phyloP scores from a whole-genome alignment of 2,113 vertebrate genomes.

The Prochilodus magdalenae region DNA sequence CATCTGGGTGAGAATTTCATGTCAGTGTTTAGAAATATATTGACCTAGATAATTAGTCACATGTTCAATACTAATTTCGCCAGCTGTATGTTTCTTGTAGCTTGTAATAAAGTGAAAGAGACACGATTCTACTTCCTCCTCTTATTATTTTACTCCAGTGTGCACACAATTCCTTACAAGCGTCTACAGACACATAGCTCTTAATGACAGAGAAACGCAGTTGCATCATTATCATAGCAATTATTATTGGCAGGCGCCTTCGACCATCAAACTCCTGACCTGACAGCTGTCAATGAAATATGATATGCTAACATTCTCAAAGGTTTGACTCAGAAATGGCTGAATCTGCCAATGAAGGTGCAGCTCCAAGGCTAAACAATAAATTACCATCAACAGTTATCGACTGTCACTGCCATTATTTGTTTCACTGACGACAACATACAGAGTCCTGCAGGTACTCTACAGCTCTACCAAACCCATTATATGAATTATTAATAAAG shows the following conservation, averaged over 20 bases:
- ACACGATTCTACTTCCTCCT: too few species aligned
- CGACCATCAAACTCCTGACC: background rate
- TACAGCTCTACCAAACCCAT: background rate
- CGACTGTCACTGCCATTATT: constrained; percentile 3
- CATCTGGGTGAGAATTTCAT: too few species aligned
- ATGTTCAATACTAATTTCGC: too few species aligned
- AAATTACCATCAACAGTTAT: background rate
- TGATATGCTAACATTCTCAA: background rate
- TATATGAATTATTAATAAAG: background rate
- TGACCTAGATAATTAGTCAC: too few species aligned
- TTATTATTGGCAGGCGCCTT: background rate
- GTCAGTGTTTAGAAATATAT: too few species aligned
- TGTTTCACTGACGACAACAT: background rate
- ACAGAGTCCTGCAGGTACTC: background rate
- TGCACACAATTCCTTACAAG: too few species aligned
- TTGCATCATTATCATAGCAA: background rate
- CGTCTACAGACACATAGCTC: background rate
- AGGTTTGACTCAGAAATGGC: background rate
- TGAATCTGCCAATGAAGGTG: background rate
- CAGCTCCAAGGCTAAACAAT: background rate
- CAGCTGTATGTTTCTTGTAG: too few species aligned
- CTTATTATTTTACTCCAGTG: too few species aligned
- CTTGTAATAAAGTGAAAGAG: too few species aligned
- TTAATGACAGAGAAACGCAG: background rate
- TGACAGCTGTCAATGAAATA: background rate